phyloP scores from a whole-genome alignment of 2,888 invertebrate genomes.

The Celastrina argiolus region DNA sequence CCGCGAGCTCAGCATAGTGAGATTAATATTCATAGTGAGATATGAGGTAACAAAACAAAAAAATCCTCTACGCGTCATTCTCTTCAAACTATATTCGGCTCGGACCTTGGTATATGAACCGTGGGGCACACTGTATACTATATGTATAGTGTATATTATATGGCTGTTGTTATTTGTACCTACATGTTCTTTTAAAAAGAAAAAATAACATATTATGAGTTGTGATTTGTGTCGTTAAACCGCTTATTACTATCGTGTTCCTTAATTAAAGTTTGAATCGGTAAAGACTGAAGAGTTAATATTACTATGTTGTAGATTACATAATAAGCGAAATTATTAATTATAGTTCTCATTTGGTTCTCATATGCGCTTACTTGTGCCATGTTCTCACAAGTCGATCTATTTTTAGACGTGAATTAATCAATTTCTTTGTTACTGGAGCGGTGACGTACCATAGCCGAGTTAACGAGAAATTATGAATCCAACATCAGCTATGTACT shows the following conservation, averaged over 20 bases:
- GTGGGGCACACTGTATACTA: too few relatives aligned
- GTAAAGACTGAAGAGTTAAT: not conserved
- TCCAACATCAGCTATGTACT: not conserved
- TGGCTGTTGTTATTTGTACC: too few relatives aligned
- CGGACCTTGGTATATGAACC: too few relatives aligned
- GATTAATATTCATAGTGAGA: too few relatives aligned
- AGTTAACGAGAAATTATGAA: conserved; percentile 12
- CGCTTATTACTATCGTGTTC: not conserved
- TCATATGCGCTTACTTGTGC: conserved; percentile 19
- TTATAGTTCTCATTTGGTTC: conserved; percentile 15
- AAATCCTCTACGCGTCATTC: too few relatives aligned
- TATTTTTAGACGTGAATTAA: conserved; percentile 33
- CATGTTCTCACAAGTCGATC: conserved; percentile 26
- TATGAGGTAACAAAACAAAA: too few relatives aligned
- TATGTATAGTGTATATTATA: too few relatives aligned
- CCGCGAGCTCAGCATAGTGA: too few relatives aligned
- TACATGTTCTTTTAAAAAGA: too few relatives aligned
- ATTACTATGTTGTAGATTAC: not conserved
- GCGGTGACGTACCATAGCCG: conserved; percentile 7
- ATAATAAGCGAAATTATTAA: conserved; percentile 7
- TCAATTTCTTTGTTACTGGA: conserved; percentile 27
- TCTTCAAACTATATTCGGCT: too few relatives aligned
- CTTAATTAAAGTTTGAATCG: conserved; percentile 10
- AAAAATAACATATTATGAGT: too few relatives aligned
- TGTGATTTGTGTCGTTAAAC: too few relatives aligned